Base-by-base conservation (phyloP, 2,113 vertebrate species). In the Lampris incognitus region DNA sequence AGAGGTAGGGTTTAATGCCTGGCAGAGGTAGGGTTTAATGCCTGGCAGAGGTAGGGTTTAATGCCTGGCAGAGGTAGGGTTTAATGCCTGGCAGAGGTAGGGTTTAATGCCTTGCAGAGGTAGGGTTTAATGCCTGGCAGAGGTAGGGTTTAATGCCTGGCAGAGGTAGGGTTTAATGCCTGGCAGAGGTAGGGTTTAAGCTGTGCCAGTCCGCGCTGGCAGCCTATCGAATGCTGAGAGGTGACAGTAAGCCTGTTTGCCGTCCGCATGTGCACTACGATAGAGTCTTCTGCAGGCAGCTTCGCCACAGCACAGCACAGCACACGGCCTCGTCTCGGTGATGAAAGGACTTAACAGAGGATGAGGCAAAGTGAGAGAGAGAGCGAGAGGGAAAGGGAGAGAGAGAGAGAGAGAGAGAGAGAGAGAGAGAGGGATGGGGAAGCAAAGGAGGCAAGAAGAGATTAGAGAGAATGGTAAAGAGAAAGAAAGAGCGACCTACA, bases 241-340 rank as follows among this genome's bases (percentile, higher is more conserved):
- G 75, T 86, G 78, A 88, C 85, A 83, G 80, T 89, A 89, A 91
- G 84, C 87, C 87, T 78, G n/a, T 79, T 83, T 76, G 65, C 76
- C 67, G 70, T 75, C 13, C 66, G 67, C 76, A 69, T 61, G 76
- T 48, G 76, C 41, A 9, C 13, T 72, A 71, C 2, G 61, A 72
- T 41, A 67, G 51, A 57, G 64, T 82, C 72, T 72, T 72, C 72
- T 77, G 85, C 86, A 85, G 85, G 87, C 78, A 74, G 78, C 60
- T 48, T 66, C 75, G 66, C 73, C 49, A 24, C 74, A 85, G 24
- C 74, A 85, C 86, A 79, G 66, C 72, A 87, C 82, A 71, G 83
- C 74, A 66, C 54, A 5, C 63, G 58, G 37, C 48, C 38, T 50
- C 40, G 59, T 6, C 52, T 49, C 1, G 44, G 82, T 85, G 24